phyloP scores from a whole-genome alignment of 2,797 vertebrate genomes.

The Aselliscus stoliczkanus region DNA sequence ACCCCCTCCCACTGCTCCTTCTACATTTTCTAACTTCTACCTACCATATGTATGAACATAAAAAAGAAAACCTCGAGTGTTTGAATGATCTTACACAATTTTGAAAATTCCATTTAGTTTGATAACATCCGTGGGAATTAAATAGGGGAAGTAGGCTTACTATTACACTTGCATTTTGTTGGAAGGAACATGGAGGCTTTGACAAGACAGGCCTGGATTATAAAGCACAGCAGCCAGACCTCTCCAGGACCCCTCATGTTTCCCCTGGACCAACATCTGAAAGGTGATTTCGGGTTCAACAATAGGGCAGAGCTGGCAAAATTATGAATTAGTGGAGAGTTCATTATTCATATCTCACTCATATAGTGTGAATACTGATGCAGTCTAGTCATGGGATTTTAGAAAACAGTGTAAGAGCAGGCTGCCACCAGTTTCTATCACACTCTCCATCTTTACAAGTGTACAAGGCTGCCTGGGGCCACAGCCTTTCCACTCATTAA shows the following conservation, averaged over 20 bases:
- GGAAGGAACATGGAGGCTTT: not conserved
- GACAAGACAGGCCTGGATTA: not conserved
- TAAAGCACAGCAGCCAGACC: not conserved
- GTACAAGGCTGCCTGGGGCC: not conserved
- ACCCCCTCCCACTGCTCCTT: no score
- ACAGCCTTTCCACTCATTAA: not conserved
- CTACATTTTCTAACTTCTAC: no score
- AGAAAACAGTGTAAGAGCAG: not conserved
- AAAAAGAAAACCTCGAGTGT: no score
- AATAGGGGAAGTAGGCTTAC: not conserved
- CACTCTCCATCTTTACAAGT: not conserved
- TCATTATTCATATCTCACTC: not conserved
- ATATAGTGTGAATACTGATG: not conserved
- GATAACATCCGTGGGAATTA: not conserved
- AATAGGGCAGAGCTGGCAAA: not conserved
- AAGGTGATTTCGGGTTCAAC: not conserved
- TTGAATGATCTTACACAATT: not conserved
- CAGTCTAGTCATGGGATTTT: not conserved
- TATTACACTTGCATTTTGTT: not conserved
- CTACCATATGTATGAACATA: no score
- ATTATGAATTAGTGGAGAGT: not conserved
- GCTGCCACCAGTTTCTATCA: not conserved
- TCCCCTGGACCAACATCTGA: not conserved
- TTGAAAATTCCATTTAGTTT: not conserved
- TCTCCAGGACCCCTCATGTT: not conserved